phyloP scores from a whole-genome alignment of 2,113 vertebrate species.

The Hirundichthys speculiger region DNA sequence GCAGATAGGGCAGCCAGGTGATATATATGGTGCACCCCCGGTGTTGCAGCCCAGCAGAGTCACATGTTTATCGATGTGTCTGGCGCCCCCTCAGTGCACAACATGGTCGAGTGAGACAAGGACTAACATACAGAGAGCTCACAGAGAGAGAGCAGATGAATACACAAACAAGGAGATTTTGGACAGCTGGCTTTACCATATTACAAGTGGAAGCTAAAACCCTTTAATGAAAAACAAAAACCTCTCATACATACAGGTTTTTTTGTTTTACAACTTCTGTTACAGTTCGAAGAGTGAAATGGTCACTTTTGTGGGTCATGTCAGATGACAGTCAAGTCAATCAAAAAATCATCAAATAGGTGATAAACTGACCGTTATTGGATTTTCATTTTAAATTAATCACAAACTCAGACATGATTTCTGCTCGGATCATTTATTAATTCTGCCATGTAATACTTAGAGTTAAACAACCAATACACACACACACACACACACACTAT shows the following conservation, averaged over 20 bases:
- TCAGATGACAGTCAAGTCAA: too few relatives aligned
- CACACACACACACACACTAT: too few relatives aligned
- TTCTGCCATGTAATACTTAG: too few relatives aligned
- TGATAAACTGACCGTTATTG: too few relatives aligned
- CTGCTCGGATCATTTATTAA: background rate
- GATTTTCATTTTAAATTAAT: background rate
- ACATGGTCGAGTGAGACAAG: conserved; percentile 31
- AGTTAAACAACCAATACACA: background rate
- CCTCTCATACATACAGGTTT: too few relatives aligned
- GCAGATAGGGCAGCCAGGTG: conserved; percentile 40
- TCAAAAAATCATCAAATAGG: background rate
- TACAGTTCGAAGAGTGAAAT: too few relatives aligned
- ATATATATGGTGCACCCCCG: conserved; percentile 39
- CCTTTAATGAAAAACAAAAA: too few relatives aligned
- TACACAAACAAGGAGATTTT: conserved; percentile 40
- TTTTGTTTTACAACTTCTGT: too few relatives aligned
- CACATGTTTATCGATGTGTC: conserved; percentile 61
- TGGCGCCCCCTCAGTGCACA: conserved; percentile 47
- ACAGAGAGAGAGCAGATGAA: conserved; percentile 43
- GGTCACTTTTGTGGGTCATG: too few relatives aligned
- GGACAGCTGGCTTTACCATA: conserved; percentile 12
- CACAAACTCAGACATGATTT: background rate
- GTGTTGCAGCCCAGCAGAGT: conserved; percentile 33
- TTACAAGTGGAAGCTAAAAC: background rate
- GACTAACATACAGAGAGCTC: conserved; percentile 37